A percentile compares a stretch with the other conserved stretches of the same genome.
Evolutionary conservation across 2,888 invertebrate species (phyloP).

Genomic region (Tribolium freemani): DNA sequence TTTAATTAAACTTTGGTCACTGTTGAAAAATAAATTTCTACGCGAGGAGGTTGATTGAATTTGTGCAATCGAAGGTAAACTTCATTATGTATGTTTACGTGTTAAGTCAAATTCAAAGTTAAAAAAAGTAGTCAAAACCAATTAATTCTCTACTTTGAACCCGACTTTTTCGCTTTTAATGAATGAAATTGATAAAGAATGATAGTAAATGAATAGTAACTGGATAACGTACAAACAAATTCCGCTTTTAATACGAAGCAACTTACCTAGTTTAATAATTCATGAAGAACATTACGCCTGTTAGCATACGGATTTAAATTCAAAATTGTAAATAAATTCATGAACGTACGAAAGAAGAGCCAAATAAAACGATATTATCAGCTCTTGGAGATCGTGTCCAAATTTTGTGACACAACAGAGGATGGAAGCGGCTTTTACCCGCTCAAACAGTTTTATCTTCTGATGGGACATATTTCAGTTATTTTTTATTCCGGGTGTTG

Average conservation of each 20-base stretch:
- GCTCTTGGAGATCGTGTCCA: neutral
- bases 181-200: neutral
- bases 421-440: neutral
- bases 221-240: neutral
- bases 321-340: neutral
- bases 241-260: neutral
- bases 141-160: neutral
- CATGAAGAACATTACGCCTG: neutral
- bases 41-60: neutral
- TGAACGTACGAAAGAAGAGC: neutral
- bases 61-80: neutral
- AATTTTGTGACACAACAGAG: neutral
- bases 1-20: neutral
- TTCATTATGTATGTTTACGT: neutral
- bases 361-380: too few relatives aligned
- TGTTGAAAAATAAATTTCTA: neutral
- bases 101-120: neutral
- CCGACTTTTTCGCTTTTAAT: neutral
- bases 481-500: too few relatives aligned
- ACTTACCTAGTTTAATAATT: neutral
- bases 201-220: neutral
- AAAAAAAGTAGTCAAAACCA: neutral
- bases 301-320: neutral
- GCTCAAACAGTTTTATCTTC: too few relatives aligned
- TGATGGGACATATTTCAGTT: too few relatives aligned